Percentiles rank a stretch among this genome's conserved stretches.
These are phyloP conservation scores for Pterois miles DNA, from an alignment of 2,797 vertebrate species.

Conservation along the genomic window DNA sequence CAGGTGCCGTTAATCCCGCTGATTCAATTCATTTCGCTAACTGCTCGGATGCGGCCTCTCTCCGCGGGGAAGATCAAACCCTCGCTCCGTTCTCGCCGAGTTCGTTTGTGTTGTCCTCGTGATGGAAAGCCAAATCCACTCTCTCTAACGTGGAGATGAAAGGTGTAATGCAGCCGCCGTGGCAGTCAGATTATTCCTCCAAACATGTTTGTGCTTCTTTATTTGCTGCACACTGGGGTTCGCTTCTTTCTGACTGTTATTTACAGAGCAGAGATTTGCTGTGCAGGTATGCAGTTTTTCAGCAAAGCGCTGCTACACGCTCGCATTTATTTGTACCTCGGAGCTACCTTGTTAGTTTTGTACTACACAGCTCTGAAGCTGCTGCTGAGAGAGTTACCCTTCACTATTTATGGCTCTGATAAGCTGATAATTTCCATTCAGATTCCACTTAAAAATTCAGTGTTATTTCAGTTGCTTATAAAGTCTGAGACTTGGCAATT, in stretches of 20 bases:
- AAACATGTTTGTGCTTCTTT: constrained; percentile 63
- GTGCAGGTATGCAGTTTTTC: constrained; percentile 62
- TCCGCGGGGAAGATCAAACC: constrained; percentile 71
- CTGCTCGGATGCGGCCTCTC: constrained; percentile 65
- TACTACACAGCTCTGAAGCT: not conserved
- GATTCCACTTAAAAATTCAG: not conserved
- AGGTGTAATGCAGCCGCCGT: constrained; percentile 60
- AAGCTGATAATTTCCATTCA: not conserved
- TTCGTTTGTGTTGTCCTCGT: constrained; percentile 67
- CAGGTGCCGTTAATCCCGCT: constrained; percentile 82
- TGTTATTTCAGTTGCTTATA: not conserved
- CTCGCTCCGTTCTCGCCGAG: constrained; percentile 53
- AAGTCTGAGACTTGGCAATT: not conserved
- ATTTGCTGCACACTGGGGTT: constrained; percentile 50
- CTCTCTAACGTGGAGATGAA: constrained; percentile 67
- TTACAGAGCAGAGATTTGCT: constrained; percentile 56
- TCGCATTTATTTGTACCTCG: constrained; percentile 31
- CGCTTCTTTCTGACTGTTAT: constrained; percentile 33
- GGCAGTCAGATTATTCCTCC: constrained; percentile 66
- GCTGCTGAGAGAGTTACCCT: not conserved
- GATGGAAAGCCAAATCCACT: constrained; percentile 75
- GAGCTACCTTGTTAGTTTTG: constrained; percentile 5
- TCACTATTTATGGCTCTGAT: not conserved
- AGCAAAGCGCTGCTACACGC: not conserved
- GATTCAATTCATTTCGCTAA: constrained; percentile 82